These are phyloP conservation scores for Lamprotornis superbus DNA, from an alignment of 2,113 vertebrate genomes.

Conservation along the genomic window DNA sequence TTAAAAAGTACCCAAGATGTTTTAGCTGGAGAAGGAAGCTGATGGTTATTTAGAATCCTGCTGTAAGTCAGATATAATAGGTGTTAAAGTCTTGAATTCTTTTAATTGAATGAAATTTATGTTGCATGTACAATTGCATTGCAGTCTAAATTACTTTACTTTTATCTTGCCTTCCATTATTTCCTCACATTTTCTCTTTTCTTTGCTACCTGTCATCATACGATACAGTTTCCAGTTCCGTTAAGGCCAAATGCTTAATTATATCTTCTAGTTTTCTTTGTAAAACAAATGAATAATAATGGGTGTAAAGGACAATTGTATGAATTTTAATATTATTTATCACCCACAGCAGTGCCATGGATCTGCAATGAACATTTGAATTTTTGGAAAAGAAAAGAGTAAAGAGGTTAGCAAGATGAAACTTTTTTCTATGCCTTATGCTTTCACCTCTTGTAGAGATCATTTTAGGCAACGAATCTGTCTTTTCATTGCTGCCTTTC, in stretches of 20 bases:
- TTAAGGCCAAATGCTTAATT: background rate
- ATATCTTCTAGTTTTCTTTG: background rate
- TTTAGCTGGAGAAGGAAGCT: background rate
- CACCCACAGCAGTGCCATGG: background rate
- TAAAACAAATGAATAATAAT: background rate
- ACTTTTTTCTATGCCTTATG: background rate
- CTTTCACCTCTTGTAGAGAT: background rate
- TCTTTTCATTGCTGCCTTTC: background rate
- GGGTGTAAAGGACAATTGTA: background rate
- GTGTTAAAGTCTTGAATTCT: background rate
- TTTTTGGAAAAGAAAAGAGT: background rate
- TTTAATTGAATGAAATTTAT: background rate
- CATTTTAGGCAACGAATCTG: background rate
- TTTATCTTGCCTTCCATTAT: background rate
- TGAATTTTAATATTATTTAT: background rate
- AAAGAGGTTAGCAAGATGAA: background rate
- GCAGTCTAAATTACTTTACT: background rate
- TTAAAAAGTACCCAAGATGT: background rate
- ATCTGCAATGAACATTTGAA: background rate
- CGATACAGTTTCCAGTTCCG: fast-evolving
- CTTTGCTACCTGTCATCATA: background rate
- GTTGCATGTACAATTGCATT: background rate
- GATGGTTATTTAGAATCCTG: background rate
- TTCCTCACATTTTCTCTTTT: background rate
- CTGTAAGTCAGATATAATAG: background rate